Evolutionary conservation across 37 sponge, comb jelly and placozoan species (phyloP).

Genomic region (Ephydatia muelleri): DNA sequence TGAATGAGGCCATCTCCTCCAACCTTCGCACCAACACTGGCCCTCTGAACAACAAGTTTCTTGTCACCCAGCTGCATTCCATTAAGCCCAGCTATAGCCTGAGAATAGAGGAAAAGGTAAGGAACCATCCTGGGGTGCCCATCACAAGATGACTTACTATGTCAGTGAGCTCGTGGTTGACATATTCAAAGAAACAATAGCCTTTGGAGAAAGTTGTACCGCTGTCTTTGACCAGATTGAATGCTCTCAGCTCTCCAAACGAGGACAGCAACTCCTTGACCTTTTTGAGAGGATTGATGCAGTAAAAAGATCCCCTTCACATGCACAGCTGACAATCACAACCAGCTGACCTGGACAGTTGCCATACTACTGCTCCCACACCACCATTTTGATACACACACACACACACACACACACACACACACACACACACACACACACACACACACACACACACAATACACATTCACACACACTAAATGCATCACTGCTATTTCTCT

Average conservation of each 20-base stretch:
- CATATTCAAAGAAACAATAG: constrained; percentile 98
- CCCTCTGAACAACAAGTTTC: constrained; percentile 98
- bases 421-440: too few species aligned
- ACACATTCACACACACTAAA: too few species aligned
- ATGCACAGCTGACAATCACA: constrained; percentile 1
- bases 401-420: constrained; percentile 30
- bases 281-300: constrained; percentile 29
- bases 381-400: background rate
- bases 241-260: constrained; percentile 94
- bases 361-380: background rate
- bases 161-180: constrained; percentile 83
- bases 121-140: background rate
- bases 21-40: constrained; percentile 91
- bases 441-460: too few species aligned
- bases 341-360: background rate
- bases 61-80: constrained; percentile 99
- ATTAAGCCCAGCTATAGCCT: constrained; percentile 99
- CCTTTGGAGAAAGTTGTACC: constrained; percentile 96
- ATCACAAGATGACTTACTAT: constrained; percentile 47
- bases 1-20: constrained; percentile 27
- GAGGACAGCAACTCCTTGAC: constrained; percentile 95
- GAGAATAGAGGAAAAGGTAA: background rate
- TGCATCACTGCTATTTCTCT: too few species aligned
- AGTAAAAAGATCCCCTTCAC: background rate
- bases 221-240: constrained; percentile 98